These are phyloP conservation scores for Pionites leucogaster DNA, from an alignment of 2,113 vertebrate species.

Conservation along the genomic window DNA sequence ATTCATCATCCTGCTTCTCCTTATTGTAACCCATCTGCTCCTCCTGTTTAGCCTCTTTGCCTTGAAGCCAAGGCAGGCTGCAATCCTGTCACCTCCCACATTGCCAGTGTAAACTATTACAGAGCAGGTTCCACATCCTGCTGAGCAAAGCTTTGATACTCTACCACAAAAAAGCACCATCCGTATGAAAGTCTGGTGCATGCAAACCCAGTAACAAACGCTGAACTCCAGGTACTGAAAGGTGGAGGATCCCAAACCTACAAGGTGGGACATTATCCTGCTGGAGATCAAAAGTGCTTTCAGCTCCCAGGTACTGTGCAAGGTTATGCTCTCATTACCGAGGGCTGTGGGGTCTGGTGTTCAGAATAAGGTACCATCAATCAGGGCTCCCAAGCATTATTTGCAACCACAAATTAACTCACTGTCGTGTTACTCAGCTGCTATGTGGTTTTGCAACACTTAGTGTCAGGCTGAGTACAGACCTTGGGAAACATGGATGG, in stretches of 20 bases:
- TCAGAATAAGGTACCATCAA: background rate
- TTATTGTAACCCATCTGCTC: background rate
- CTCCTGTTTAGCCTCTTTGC: background rate
- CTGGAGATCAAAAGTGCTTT: background rate
- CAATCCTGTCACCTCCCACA: background rate
- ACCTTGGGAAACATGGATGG: background rate
- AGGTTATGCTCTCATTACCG: background rate
- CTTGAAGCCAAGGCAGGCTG: background rate
- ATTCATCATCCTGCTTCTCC: background rate
- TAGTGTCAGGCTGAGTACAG: background rate
- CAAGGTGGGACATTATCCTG: background rate
- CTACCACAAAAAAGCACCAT: background rate
- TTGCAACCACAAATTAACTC: background rate
- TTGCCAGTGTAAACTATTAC: background rate
- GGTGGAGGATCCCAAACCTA: background rate
- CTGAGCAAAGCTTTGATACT: background rate
- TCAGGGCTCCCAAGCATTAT: background rate
- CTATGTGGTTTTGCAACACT: background rate
- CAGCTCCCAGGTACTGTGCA: background rate
- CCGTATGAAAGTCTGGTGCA: accelerated
- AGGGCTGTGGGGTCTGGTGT: background rate
- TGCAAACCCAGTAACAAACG: accelerated
- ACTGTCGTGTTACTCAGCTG: background rate
- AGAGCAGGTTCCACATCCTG: accelerated
- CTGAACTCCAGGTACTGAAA: background rate